A percentile compares a stretch with the other conserved stretches of the same genome.
phyloP scores from a whole-genome alignment of 2,888 invertebrate genomes.

The Dasypogon diadema region DNA sequence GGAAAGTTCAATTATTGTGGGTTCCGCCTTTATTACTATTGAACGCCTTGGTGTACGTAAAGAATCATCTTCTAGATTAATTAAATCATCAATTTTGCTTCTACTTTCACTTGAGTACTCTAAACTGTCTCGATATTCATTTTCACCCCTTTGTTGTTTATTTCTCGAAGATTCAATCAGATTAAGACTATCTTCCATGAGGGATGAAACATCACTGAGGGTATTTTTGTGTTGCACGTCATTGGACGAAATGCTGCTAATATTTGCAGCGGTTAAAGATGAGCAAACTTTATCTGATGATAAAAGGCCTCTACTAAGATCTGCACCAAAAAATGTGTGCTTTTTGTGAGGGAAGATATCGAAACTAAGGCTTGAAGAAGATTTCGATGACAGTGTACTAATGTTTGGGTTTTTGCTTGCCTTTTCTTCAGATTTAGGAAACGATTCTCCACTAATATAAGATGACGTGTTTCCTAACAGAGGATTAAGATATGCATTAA shows the following conservation, averaged over 20 bases:
- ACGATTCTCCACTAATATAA: no score
- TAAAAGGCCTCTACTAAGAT: background rate
- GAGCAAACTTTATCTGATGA: background rate
- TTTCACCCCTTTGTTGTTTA: background rate
- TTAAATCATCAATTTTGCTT: slow-evolving; percentile 19
- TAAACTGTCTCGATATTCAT: slow-evolving; percentile 23
- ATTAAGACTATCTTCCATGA: slow-evolving; percentile 45
- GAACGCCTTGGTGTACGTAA: background rate
- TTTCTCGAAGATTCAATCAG: background rate
- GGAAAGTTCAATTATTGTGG: slow-evolving; percentile 55
- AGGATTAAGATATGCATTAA: no score
- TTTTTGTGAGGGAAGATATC: background rate
- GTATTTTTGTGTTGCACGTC: slow-evolving; percentile 15
- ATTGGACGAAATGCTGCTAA: background rate
- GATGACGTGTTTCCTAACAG: no score
- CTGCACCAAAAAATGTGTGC: slow-evolving; percentile 17
- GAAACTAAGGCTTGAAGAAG: background rate
- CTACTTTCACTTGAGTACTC: background rate
- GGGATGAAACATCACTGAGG: slow-evolving; percentile 37
- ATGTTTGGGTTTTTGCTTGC: no score
- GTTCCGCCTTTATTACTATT: background rate
- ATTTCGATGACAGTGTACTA: no score
- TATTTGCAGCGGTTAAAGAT: background rate
- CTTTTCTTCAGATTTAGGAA: no score
- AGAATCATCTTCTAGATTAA: slow-evolving; percentile 57